These are phyloP conservation scores for Pristionchus arcanus DNA, from an alignment of 2,888 invertebrate species.

Conservation along the genomic window DNA sequence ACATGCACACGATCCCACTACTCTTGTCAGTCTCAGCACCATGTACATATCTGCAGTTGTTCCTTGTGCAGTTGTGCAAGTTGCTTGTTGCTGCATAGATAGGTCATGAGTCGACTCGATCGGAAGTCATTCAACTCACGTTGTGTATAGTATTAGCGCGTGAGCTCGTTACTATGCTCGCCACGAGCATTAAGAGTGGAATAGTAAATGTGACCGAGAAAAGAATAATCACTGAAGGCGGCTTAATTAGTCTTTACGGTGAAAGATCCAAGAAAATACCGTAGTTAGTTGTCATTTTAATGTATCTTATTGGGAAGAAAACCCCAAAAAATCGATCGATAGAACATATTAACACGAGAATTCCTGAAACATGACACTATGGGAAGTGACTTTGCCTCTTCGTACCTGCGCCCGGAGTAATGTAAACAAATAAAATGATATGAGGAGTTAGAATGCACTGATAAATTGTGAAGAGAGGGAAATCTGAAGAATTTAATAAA, in stretches of 20 bases:
- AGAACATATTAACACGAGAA: slow-evolving; percentile 32
- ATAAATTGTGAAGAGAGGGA: slow-evolving; percentile 30
- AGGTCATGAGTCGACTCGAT: background rate
- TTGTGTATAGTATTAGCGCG: slow-evolving; percentile 28
- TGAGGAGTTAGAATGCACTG: slow-evolving; percentile 45
- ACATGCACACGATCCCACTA: slow-evolving; percentile 34
- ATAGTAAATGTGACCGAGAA: slow-evolving; percentile 33
- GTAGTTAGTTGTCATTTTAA: slow-evolving; percentile 28
- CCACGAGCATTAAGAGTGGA: slow-evolving; percentile 44
- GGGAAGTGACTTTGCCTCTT: background rate
- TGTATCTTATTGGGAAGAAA: slow-evolving; percentile 52
- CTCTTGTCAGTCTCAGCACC: slow-evolving; percentile 19
- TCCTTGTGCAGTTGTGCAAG: slow-evolving; percentile 45
- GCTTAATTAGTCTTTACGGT: background rate
- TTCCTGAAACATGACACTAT: background rate
- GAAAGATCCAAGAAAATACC: background rate
- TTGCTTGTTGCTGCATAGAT: slow-evolving; percentile 22
- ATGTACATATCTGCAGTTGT: slow-evolving; percentile 46
- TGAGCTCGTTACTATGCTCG: slow-evolving; percentile 18
- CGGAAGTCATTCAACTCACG: background rate
- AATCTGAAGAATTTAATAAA: slow-evolving; percentile 22
- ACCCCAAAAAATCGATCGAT: slow-evolving; percentile 46
- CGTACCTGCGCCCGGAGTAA: slow-evolving; percentile 54
- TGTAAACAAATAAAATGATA: slow-evolving; percentile 47
- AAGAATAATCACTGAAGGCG: slow-evolving; percentile 38